These are phyloP conservation scores for Steromphala cineraria DNA, from an alignment of 2,888 invertebrate species.

Conservation along the genomic window DNA sequence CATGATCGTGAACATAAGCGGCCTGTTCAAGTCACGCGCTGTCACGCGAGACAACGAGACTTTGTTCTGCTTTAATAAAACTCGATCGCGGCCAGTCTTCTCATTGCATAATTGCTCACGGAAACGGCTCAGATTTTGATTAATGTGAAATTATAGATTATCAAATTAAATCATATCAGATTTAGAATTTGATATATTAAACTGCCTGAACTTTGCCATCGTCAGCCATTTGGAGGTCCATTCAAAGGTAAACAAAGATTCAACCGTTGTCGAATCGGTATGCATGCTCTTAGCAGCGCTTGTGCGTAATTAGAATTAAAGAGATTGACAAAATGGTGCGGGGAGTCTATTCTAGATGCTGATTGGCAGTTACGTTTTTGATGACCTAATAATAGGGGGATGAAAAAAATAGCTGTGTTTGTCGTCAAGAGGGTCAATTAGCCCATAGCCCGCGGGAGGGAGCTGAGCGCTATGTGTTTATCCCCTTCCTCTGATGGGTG, in stretches of 20 bases:
- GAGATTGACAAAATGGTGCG: conserved; percentile 14
- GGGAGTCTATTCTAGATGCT: background rate
- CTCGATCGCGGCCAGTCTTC: too few relatives aligned
- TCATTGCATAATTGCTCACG: too few relatives aligned
- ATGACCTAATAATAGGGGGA: conserved; percentile 16
- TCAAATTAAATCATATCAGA: conserved; percentile 7
- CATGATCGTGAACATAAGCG: background rate
- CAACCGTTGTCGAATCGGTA: background rate
- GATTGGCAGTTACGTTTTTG: conserved; percentile 8
- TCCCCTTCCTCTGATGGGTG: background rate
- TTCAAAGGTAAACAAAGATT: conserved; percentile 1
- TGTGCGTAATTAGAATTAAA: conserved; percentile 14
- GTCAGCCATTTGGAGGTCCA: background rate
- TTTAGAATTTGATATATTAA: background rate
- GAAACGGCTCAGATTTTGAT: too few relatives aligned
- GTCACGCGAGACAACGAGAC: conserved; percentile 12
- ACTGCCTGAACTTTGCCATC: background rate
- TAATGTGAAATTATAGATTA: conserved; percentile 5
- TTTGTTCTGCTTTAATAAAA: background rate
- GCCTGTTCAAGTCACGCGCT: conserved; percentile 7
- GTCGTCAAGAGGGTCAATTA: background rate
- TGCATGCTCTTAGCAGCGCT: background rate
- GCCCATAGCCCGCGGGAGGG: background rate
- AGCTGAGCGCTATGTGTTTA: background rate
- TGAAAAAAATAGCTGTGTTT: background rate